phyloP scores from a whole-genome alignment of 1,140 invertebrate genomes.

The Drosophila littoralis region DNA sequence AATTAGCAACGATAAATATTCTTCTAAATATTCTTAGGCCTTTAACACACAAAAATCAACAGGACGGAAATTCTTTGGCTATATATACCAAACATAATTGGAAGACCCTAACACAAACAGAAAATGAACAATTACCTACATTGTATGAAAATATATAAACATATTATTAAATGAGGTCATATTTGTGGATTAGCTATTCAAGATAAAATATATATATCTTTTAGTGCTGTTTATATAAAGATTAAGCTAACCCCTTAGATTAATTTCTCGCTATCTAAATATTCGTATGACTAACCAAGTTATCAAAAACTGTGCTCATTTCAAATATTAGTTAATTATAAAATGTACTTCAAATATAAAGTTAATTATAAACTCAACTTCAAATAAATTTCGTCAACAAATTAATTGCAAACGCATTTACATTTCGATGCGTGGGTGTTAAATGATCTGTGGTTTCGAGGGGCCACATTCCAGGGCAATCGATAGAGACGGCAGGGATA shows the following conservation, averaged over 20 bases:
- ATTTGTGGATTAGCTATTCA: not conserved
- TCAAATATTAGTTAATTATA: slow-evolving; percentile 4
- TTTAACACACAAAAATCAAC: too few species aligned
- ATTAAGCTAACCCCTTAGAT: not conserved
- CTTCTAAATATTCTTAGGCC: too few species aligned
- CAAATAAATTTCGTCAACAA: not conserved
- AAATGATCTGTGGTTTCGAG: slow-evolving; percentile 15
- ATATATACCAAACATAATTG: too few species aligned
- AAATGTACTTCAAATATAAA: not conserved
- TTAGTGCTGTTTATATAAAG: not conserved
- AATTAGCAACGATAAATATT: too few species aligned
- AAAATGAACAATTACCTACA: too few species aligned
- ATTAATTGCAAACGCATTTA: not conserved
- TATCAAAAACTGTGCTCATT: not conserved
- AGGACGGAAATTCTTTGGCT: too few species aligned
- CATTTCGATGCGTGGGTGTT: not conserved
- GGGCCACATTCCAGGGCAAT: slow-evolving; percentile 1
- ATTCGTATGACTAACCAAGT: not conserved
- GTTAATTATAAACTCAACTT: not conserved
- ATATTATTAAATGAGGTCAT: not conserved
- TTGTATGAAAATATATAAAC: not conserved
- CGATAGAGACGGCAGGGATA: not conserved
- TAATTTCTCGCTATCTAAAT: not conserved
- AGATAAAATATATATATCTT: not conserved
- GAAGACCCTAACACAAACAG: too few species aligned